Evolutionary conservation across 2,113 vertebrate species (phyloP), one percentile per base, ranked within the genome.

Genomic region (Planiliza haematocheilus): DNA sequence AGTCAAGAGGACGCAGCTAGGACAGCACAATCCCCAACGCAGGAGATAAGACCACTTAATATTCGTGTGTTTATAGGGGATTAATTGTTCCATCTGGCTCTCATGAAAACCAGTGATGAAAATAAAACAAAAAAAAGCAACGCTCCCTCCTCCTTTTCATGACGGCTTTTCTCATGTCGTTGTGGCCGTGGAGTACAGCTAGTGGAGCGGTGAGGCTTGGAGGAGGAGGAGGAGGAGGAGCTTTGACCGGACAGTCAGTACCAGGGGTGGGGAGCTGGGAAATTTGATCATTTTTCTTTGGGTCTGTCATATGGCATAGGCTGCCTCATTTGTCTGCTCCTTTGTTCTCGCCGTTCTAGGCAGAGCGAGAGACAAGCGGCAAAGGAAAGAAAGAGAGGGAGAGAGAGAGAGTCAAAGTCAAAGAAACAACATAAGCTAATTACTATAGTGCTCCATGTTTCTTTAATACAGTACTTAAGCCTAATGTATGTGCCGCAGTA

Each of bases 51-150:
- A 59, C 86, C 77, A 84, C 79, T 94, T 95, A 94, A 92, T 92
- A 94, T 95, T 94, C 94, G 86, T 86, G 76, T 91, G 84, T 91
- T 95, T 88, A 91, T 91, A 90, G 84, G 89, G 87, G 92, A 95
- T 95, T 96, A 95, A 95, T 96, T 94, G 93, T 90, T 91, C 95
- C 95, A 95, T 96, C 96, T 96, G 95, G 90, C 91, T 74, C 90
- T 76, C 66, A 55, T 92, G 89, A 81, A 89, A 84, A 87, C 64
- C 88, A 91, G 80, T 74, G 69, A 86, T 43, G 42, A 75, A 55
- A 69, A 70, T 83, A 76, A 84, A 88, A 70, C 48, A 57, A 58
- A 21, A 56, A 86, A 81, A 91, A 85, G 41, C 9, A 65, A 77
- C 83, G 55, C 91, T 78, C 70, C 77, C 85, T 90, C 82, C 69